A percentile compares a stretch with the other conserved stretches of the same genome.
Evolutionary conservation across 1,140 invertebrate species (phyloP).

Genomic region (Paraescarpia echinospica): DNA sequence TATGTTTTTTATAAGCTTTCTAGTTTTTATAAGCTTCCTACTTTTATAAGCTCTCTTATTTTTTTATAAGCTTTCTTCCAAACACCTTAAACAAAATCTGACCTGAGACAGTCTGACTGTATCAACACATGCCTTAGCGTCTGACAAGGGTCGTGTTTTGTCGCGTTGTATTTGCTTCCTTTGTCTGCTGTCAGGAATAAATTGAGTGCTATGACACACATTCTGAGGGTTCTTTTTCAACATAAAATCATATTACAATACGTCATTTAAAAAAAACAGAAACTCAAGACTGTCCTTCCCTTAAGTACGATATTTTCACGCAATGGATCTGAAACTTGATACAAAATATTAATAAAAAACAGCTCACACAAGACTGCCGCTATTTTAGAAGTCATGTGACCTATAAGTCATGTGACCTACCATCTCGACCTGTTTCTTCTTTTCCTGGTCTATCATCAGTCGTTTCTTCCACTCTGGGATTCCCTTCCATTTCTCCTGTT

Average conservation of each 20-base stretch:
- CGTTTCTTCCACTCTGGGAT: conserved; percentile 27
- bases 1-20: not conserved
- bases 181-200: not conserved
- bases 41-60: not conserved
- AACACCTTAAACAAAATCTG: not conserved
- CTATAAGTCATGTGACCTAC: not conserved
- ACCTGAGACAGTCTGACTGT: not conserved
- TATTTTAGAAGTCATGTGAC: too few relatives aligned
- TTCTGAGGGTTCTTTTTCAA: not conserved
- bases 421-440: conserved; percentile 16
- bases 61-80: not conserved
- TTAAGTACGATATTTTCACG: not conserved
- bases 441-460: conserved; percentile 27
- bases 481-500: conserved; percentile 27
- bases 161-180: not conserved
- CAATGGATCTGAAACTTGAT: not conserved
- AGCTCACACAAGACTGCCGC: too few relatives aligned
- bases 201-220: not conserved
- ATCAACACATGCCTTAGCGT: not conserved
- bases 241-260: not conserved
- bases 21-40: not conserved
- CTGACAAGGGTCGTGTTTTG: not conserved
- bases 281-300: not conserved
- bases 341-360: too few relatives aligned
- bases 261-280: not conserved